Evolutionary conservation across 2,113 vertebrate species (phyloP), one percentile per base, ranked within the genome.

Genomic region (Xyrauchen texanus): DNA sequence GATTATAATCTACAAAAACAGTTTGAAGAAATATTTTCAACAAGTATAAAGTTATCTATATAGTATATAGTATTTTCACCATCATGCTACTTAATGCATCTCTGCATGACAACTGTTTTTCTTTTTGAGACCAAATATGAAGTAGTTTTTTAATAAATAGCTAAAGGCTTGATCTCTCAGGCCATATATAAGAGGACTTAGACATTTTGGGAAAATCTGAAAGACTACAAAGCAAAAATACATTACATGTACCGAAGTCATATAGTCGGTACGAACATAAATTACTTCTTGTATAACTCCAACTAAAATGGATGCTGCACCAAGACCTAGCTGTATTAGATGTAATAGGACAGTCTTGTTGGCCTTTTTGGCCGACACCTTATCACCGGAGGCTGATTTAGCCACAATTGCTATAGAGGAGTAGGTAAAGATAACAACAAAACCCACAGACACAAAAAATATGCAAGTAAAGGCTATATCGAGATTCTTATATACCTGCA

Each of bases 141-240:
- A 80, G 47, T 80, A 47, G 45, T 53, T 57, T 15, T 67, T 80
- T 12, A 80, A 80, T 12, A 10, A 57, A 58, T 3, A 13, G 12
- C 82, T 79, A 62, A 90, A 84, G 9, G 34, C 81, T 64, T 84
- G 65, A 2, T 90, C 88, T 85, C 83, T 84, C 9, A 88, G 46
- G 4, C 86, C 87, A 61, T 86, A 87, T 7, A 89, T 85, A 0
- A 89, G 85, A 57, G 69, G 52, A 47, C 82, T 85, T 61, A 90
- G 81, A 81, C 84, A 87, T 73, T 80, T 84, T 7, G 87, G 84
- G 0, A 85, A 10, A 0, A 87, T 76, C 8, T 85, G 7, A 0
- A 89, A 4, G 6, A 11, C 55, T 4, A 88, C 4, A 62, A 87
- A 91, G 0, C 82, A n/a, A 15, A 87, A 8, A 34, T 9, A 85